These are phyloP conservation scores for Haemorhous mexicanus DNA, from an alignment of 2,113 vertebrate genomes.

Conservation along the genomic window DNA sequence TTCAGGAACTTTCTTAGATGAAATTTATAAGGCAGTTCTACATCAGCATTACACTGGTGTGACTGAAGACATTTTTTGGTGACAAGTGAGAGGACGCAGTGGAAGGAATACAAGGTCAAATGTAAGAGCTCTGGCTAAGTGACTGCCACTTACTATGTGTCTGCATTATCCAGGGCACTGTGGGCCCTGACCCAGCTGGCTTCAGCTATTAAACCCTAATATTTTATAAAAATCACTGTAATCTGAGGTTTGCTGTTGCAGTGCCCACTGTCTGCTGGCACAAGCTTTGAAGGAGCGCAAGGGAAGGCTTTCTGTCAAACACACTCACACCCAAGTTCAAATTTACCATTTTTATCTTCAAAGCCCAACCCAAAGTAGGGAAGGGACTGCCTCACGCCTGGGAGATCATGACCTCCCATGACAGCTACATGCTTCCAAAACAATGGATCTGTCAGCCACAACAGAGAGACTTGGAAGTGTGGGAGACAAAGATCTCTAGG, in stretches of 20 bases:
- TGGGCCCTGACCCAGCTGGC: not conserved
- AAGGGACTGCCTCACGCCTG: constrained; percentile 58
- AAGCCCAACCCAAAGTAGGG: constrained; percentile 49
- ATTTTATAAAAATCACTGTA: not conserved
- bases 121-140: not conserved
- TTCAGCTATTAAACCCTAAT: not conserved
- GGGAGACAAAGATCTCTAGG: constrained; percentile 69
- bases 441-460: constrained; percentile 64
- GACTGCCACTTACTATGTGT: not conserved
- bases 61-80: not conserved
- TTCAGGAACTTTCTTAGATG: not conserved
- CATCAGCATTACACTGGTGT: not conserved
- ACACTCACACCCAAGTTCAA: constrained; percentile 30
- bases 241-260: not conserved
- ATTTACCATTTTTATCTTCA: constrained; percentile 67
- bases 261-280: not conserved
- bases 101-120: not conserved
- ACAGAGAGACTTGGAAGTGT: constrained; percentile 65
- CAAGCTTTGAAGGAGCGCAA: not conserved
- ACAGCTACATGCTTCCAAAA: constrained; percentile 67
- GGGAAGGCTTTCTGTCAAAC: not conserved
- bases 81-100: not conserved
- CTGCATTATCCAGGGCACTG: not conserved
- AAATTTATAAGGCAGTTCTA: not conserved
- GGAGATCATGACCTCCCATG: constrained; percentile 67